Base-by-base conservation (phyloP, 2,888 invertebrate genomes). In the Rhamphomyia laevipes region DNA sequence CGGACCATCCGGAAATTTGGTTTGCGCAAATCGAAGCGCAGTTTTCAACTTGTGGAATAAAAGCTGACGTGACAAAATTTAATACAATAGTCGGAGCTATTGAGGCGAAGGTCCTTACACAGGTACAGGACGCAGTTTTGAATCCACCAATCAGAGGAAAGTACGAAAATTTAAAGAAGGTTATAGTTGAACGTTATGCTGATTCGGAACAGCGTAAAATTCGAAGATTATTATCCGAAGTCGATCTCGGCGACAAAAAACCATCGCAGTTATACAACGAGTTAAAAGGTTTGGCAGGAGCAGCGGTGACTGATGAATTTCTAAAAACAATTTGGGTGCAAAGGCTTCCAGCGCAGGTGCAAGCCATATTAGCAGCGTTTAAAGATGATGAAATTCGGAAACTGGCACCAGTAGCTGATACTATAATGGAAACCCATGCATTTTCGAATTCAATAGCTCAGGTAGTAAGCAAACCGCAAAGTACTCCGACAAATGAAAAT, bases 1-100 rank as follows among this genome's bases (percentile, higher is more conserved):
- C 57, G 2, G 52, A 55, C 1, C 55, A 57, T 6, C 58, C 60
- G 0, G 59, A 57, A 17, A 45, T 63, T 37, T 64, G 61, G 61
- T 61, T 63, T 35, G 57, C 59, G 0, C 56, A 60, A 31, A 40
- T 61, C 4, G 61, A 63, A 31, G 54, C 57, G 0, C 59, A 59
- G 41, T 63, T 63, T 47, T 45, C 38, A 0, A 45, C 55, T 3
- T 46, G 55, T 1, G 50, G 54, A 3, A 57, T 63, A 6, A 53
- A 43, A 1, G 21, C 45, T 1, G 61, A 62, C 23, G 10, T 16
- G 0, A 55, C 56, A 0, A 63, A 58, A 38, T 61, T 58, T 35
- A 49, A 56, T 2, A 55, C 55, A 18, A 55, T 61, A 0, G 51
- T 59, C 1, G 54, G 56, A 2, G 52, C 51, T 13, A 47, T 57